These are phyloP conservation scores for Zapornia atra DNA, from an alignment of 2,113 vertebrate genomes.

Conservation along the genomic window DNA sequence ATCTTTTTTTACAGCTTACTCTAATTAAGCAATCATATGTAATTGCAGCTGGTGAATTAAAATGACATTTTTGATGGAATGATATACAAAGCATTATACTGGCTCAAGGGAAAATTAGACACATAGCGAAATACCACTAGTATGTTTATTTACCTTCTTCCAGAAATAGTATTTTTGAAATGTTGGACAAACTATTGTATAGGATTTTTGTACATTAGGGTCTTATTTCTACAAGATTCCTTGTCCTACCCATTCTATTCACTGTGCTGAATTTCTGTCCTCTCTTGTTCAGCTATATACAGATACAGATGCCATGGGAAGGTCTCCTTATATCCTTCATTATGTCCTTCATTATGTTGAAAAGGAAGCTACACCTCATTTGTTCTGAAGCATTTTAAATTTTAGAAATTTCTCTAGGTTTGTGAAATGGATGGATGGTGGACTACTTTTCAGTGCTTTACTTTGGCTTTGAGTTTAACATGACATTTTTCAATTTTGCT, in stretches of 20 bases:
- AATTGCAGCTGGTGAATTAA: background rate
- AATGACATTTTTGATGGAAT: background rate
- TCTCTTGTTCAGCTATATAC: background rate
- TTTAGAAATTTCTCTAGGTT: background rate
- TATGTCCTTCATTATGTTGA: background rate
- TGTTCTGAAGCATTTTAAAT: background rate
- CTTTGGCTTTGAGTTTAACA: background rate
- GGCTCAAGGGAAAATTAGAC: background rate
- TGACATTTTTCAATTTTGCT: background rate
- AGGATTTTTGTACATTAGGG: background rate
- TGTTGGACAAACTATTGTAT: background rate
- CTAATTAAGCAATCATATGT: background rate
- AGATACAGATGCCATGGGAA: background rate
- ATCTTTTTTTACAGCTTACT: background rate
- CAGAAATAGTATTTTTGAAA: background rate
- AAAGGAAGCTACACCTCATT: background rate
- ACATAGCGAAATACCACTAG: background rate
- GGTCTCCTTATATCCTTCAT: background rate
- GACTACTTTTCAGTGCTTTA: background rate
- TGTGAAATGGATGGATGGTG: background rate
- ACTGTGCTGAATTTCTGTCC: background rate
- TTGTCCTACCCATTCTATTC: background rate
- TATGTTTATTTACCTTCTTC: background rate
- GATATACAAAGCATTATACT: background rate
- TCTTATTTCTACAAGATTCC: background rate